Evolutionary conservation across 2,888 invertebrate genomes (phyloP).

Genomic region (Orchesellides sinensis): DNA sequence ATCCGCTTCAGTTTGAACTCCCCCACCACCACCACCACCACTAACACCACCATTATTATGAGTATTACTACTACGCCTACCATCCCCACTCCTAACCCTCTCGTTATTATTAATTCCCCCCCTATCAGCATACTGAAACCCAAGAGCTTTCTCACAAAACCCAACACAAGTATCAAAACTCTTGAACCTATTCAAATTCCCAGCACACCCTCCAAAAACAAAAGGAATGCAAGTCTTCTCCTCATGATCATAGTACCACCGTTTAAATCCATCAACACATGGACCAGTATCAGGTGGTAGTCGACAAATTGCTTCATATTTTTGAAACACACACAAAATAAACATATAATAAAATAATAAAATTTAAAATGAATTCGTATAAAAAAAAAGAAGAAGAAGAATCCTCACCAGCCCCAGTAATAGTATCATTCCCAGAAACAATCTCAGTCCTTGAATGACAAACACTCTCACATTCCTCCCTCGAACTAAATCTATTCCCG

Average conservation of each 20-base stretch:
- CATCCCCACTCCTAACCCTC: too few relatives aligned
- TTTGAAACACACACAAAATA: background rate
- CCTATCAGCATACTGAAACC: conserved; percentile 19
- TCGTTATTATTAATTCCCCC: too few relatives aligned
- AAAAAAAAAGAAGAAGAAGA: background rate
- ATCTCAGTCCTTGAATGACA: conserved; percentile 78
- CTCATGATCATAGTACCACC: conserved; percentile 79
- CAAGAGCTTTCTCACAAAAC: conserved; percentile 78
- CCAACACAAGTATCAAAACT: conserved; percentile 84
- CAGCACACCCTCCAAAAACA: conserved; percentile 91
- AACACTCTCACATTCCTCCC: conserved; percentile 85
- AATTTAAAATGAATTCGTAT: background rate
- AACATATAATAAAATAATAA: background rate
- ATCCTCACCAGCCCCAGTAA: conserved; percentile 64
- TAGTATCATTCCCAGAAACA: conserved; percentile 76
- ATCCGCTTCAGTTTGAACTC: too few relatives aligned
- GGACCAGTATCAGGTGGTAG: conserved; percentile 82
- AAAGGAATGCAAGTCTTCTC: conserved; percentile 86
- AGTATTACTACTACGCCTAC: too few relatives aligned
- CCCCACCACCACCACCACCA: background rate
- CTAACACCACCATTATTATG: background rate
- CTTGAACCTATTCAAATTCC: conserved; percentile 87
- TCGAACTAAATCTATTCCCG: conserved; percentile 87
- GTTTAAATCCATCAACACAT: conserved; percentile 80
- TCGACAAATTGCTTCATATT: conserved; percentile 81